phyloP scores from a whole-genome alignment of 2,888 invertebrate species.

The Stenurella melanura region DNA sequence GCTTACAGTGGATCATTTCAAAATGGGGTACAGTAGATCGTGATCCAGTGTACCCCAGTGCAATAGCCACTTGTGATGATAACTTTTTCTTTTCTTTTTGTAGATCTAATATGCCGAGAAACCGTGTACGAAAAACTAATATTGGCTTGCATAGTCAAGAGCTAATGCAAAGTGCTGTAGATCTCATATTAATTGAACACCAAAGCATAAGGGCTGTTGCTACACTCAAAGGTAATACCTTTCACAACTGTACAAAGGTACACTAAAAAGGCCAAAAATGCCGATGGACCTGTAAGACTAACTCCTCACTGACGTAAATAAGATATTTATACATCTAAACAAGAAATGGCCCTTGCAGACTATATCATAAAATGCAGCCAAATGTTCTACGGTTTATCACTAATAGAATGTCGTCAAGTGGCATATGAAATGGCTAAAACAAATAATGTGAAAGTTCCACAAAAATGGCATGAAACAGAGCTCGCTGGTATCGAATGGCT shows the following conservation, averaged over 20 bases:
- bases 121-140: neutral
- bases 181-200: neutral
- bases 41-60: conserved; percentile 4
- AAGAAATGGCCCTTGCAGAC: neutral
- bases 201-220: neutral
- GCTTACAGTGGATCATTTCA: neutral
- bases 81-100: neutral
- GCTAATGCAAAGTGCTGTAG: conserved; percentile 5
- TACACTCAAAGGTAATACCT: neutral
- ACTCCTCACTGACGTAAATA: neutral
- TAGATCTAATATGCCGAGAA: neutral
- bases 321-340: conserved; percentile 3
- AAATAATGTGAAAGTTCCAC: neutral
- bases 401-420: neutral
- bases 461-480: no score
- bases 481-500: no score
- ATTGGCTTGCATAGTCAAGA: conserved; percentile 5
- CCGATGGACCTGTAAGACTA: neutral
- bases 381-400: conserved; percentile 1
- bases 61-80: neutral
- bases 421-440: conserved; percentile 5
- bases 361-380: conserved; percentile 12
- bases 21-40: neutral
- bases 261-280: neutral
- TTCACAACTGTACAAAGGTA: neutral